These are phyloP conservation scores for Drosophila mimica DNA, from an alignment of 2,888 invertebrate species.

Conservation along the genomic window DNA sequence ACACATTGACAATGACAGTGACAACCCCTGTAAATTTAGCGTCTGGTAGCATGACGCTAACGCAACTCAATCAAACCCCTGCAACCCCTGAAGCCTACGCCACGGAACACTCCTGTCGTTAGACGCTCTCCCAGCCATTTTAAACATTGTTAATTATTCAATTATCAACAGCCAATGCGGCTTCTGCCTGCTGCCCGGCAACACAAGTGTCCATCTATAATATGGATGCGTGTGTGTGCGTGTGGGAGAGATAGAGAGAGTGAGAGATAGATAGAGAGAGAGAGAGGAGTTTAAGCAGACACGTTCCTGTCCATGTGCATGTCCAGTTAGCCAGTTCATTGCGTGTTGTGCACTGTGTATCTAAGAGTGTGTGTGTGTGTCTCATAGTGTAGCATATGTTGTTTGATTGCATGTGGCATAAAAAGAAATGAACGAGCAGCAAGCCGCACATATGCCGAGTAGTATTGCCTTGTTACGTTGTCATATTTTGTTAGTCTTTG, in stretches of 20 bases:
- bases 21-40: conserved; percentile 7
- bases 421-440: conserved; percentile 55
- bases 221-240: conserved; percentile 3
- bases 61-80: conserved; percentile 1
- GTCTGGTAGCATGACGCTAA: conserved; percentile 12
- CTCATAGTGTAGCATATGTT: conserved; percentile 67
- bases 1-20: conserved; percentile 8
- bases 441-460: conserved; percentile 43
- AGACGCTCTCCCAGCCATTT: conserved; percentile 61
- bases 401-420: conserved; percentile 71
- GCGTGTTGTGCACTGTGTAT: conserved; percentile 57
- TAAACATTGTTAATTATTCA: conserved; percentile 81
- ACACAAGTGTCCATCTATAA: conserved; percentile 37
- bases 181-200: conserved; percentile 30
- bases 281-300: conserved; percentile 15
- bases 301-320: conserved; percentile 38
- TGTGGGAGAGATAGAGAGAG: conserved; percentile 4
- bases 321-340: conserved; percentile 63
- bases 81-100: not conserved
- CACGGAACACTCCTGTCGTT: conserved; percentile 15
- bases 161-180: conserved; percentile 72
- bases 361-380: conserved; percentile 11
- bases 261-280: not conserved
- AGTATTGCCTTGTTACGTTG: conserved; percentile 53
- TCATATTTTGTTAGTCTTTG: conserved; percentile 58